Conservation (phyloP, 2,888 invertebrate genomes). For the Drosophila crucigera region DNA sequence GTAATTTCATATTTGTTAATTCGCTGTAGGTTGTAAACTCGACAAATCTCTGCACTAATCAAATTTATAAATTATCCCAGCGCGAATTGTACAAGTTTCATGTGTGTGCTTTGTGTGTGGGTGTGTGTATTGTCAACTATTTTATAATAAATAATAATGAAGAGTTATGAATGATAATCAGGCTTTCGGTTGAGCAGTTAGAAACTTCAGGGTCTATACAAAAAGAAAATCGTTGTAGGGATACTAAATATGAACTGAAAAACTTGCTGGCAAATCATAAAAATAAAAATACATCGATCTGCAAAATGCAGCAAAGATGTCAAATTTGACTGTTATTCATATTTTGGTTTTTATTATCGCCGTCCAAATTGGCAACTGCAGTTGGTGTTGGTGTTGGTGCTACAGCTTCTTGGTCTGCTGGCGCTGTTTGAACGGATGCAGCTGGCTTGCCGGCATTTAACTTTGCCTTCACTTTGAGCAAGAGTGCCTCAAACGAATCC, state of each 20-base stretch:
- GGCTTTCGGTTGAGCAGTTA: slow-evolving; percentile 61
- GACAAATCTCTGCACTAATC: slow-evolving; percentile 9
- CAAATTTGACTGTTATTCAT: slow-evolving; percentile 54
- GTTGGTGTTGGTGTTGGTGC: not conserved
- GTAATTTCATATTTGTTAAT: slow-evolving; percentile 59
- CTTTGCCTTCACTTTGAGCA: slow-evolving; percentile 84
- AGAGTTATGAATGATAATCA: slow-evolving; percentile 63
- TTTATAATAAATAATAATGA: slow-evolving; percentile 65
- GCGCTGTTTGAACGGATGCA: slow-evolving; percentile 15
- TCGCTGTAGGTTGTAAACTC: slow-evolving; percentile 37
- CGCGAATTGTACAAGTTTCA: slow-evolving; percentile 10
- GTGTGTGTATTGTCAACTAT: slow-evolving; percentile 64
- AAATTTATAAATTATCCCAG: slow-evolving; percentile 18
- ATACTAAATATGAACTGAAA: slow-evolving; percentile 38
- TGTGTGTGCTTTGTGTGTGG: slow-evolving; percentile 10
- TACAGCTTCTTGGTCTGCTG: slow-evolving; percentile 8
- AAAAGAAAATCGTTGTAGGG: slow-evolving; percentile 6
- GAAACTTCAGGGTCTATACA: slow-evolving; percentile 50
- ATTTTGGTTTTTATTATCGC: slow-evolving; percentile 12
- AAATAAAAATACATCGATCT: slow-evolving; percentile 43
- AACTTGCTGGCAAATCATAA: slow-evolving; percentile 51
- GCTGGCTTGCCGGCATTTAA: slow-evolving; percentile 78
- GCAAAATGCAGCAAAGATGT: slow-evolving; percentile 51
- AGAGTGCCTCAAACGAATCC: slow-evolving; percentile 84
- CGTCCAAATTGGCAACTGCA: slow-evolving; percentile 13